phyloP scores from a whole-genome alignment of 1,140 invertebrate genomes.

The Aphis gossypii region DNA sequence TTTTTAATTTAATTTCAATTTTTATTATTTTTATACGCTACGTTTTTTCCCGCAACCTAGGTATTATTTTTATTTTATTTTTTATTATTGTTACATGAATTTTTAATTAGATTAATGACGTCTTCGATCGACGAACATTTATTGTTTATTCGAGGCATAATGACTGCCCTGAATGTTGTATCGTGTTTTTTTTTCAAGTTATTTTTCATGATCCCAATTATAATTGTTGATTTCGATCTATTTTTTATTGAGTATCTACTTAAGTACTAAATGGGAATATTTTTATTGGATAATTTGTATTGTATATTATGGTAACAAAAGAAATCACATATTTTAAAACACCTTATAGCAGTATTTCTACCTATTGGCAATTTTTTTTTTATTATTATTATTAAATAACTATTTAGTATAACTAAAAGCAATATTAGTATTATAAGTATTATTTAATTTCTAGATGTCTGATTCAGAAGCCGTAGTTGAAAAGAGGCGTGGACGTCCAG shows the following conservation, averaged over 20 bases:
- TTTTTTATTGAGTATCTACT: not conserved
- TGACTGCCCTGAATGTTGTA: not conserved
- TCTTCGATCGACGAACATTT: not conserved
- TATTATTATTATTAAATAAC: not conserved
- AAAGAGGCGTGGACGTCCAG: conserved; percentile 48
- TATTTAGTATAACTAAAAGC: not conserved
- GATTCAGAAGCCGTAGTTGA: conserved; percentile 50
- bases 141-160: not conserved
- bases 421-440: not conserved
- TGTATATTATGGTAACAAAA: not conserved
- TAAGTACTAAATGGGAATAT: not conserved
- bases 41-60: not conserved
- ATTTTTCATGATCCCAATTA: too few relatives aligned
- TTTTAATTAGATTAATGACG: not conserved
- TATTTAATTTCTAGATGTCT: conserved; percentile 34
- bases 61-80: not conserved
- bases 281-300: not conserved
- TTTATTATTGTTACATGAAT: not conserved
- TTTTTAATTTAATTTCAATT: not conserved
- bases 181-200: not conserved
- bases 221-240: too few relatives aligned
- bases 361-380: not conserved
- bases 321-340: not conserved
- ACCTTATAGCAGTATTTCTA: not conserved
- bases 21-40: not conserved